Evolutionary conservation across 2,888 invertebrate genomes (phyloP).

Genomic region (Rhamnusium bicolor): DNA sequence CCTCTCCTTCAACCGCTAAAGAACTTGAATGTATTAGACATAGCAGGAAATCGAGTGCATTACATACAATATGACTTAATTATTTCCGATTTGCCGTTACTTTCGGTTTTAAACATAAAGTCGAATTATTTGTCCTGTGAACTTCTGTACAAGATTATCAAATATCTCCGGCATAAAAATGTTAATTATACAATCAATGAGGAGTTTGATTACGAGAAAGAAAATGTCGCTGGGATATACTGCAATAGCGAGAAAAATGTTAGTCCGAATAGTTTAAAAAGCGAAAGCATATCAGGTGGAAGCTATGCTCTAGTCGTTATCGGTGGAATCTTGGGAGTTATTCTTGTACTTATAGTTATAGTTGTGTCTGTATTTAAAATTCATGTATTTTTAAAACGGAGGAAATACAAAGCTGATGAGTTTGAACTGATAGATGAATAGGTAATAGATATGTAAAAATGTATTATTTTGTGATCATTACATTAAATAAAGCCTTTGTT

Average conservation of each 20-base stretch:
- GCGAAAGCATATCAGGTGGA: conserved; percentile 17
- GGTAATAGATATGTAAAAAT: conserved; percentile 17
- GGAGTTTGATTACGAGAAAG: conserved; percentile 59
- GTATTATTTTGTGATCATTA: conserved; percentile 26
- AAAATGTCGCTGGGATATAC: conserved; percentile 67
- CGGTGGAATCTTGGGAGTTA: conserved; percentile 46
- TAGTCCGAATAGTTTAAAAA: neutral
- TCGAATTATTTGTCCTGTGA: conserved; percentile 65
- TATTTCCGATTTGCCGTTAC: conserved; percentile 60
- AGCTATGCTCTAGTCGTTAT: conserved; percentile 41
- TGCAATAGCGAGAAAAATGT: conserved; percentile 52
- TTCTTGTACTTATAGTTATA: conserved; percentile 47
- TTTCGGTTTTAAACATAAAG: conserved; percentile 63
- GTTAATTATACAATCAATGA: conserved; percentile 63
- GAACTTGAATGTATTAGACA: conserved; percentile 61
- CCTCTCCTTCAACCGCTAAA: conserved; percentile 57
- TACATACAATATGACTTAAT: conserved; percentile 64
- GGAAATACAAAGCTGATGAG: conserved; percentile 62
- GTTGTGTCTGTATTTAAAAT: conserved; percentile 54
- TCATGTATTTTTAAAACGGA: conserved; percentile 59
- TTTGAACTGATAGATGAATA: conserved; percentile 62
- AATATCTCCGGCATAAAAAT: conserved; percentile 59
- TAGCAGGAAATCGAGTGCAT: conserved; percentile 63
- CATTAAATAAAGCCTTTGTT: conserved; percentile 28
- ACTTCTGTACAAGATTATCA: conserved; percentile 61